Percentiles rank a stretch among this genome's conserved stretches.
Evolutionary conservation across 2,888 invertebrate genomes (phyloP).

Genomic region (Pseudococcus longispinus): DNA sequence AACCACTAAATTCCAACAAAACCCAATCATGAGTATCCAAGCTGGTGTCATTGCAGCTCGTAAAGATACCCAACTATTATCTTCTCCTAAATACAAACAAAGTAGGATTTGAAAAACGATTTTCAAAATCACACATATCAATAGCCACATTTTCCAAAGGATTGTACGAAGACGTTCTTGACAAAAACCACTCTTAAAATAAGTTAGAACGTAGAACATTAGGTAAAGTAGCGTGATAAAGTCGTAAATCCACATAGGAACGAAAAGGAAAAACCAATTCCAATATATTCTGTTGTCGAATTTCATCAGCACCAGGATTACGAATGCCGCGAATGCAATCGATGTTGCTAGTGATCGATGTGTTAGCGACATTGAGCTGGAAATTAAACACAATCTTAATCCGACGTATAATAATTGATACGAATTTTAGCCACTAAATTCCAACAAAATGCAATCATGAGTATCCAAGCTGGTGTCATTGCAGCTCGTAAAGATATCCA

Average conservation of each 20-base stretch:
- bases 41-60: constrained; percentile 42
- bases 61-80: constrained; percentile 7
- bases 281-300: constrained; percentile 47
- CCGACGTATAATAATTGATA: constrained; percentile 44
- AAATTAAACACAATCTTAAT: background rate
- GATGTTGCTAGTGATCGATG: constrained; percentile 47
- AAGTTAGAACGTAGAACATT: constrained; percentile 48
- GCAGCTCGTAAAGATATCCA: constrained; percentile 25
- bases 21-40: constrained; percentile 48
- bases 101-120: constrained; percentile 48
- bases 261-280: constrained; percentile 50
- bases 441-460: constrained; percentile 42
- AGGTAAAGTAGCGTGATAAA: constrained; percentile 44
- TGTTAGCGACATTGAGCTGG: constrained; percentile 29
- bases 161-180: constrained; percentile 41
- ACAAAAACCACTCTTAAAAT: constrained; percentile 47
- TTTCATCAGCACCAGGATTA: constrained; percentile 36
- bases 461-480: constrained; percentile 50
- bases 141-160: constrained; percentile 49
- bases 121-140: constrained; percentile 51
- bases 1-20: constrained; percentile 42
- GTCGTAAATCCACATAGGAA: constrained; percentile 50
- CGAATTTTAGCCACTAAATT: constrained; percentile 51
- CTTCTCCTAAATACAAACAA: constrained; percentile 26
- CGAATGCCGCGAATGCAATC: constrained; percentile 35